phyloP scores from a whole-genome alignment of 2,113 vertebrate genomes.

The Periophthalmodon schlosseri region DNA sequence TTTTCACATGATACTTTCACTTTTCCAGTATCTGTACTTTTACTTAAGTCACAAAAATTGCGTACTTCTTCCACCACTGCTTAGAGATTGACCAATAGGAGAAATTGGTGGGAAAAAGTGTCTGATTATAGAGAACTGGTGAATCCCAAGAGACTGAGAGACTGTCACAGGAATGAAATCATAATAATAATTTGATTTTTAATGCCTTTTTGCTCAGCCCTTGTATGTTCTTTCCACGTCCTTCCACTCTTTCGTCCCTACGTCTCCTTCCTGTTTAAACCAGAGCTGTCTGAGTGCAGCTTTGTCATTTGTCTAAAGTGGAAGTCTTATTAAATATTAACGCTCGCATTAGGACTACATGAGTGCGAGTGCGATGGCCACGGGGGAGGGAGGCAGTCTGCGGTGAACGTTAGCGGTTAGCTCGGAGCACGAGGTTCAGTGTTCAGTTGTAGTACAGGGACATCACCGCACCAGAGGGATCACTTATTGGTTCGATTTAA shows the following conservation, averaged over 20 bases:
- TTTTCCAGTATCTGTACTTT: too few relatives aligned
- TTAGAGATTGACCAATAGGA: too few relatives aligned
- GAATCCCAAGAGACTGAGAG: too few relatives aligned
- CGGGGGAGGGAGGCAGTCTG: constrained; percentile 14
- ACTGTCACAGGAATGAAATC: too few relatives aligned
- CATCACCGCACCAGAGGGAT: constrained; percentile 5
- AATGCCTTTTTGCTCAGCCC: too few relatives aligned
- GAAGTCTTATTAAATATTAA: constrained; percentile 59
- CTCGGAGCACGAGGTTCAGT: constrained; percentile 3
- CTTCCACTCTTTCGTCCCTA: background rate
- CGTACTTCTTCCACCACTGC: too few relatives aligned
- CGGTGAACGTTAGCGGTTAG: constrained; percentile 31
- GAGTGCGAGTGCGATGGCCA: constrained; percentile 32
- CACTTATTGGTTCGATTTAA: constrained; percentile 2
- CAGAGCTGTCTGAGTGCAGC: background rate
- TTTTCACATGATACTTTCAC: too few relatives aligned
- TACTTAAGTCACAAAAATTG: too few relatives aligned
- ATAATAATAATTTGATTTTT: too few relatives aligned
- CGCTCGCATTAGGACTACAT: constrained; percentile 45
- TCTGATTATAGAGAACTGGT: too few relatives aligned
- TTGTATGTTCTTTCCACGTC: background rate
- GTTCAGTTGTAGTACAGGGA: constrained; percentile 13
- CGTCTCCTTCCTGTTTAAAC: constrained; percentile 4
- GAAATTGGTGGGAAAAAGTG: too few relatives aligned
- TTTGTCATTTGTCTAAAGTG: constrained; percentile 37